Percentiles rank a stretch among this genome's conserved stretches.
These are phyloP conservation scores for Bombylius major DNA, from an alignment of 2,888 invertebrate species.

Conservation along the genomic window DNA sequence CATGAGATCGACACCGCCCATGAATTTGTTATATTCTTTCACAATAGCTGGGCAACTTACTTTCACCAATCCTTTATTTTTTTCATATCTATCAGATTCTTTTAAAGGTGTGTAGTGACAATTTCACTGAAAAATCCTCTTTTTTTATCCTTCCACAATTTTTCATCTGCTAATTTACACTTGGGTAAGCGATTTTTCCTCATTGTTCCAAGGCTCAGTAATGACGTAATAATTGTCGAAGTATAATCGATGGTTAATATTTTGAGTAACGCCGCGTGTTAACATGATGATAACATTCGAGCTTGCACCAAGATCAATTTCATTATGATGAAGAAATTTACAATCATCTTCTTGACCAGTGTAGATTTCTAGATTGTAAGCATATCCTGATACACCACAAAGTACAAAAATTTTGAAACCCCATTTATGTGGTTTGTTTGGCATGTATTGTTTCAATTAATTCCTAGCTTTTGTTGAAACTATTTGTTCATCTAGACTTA, in stretches of 20 bases:
- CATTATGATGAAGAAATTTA: conserved; percentile 10
- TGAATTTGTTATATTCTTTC: conserved; percentile 1
- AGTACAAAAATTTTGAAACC: conserved; percentile 18
- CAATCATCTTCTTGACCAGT: conserved; percentile 10
- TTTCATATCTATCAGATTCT: conserved; percentile 5
- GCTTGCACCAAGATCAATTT: conserved; percentile 7
- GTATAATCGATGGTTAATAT: conserved; percentile 8
- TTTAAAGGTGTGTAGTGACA: neutral
- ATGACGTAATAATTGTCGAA: conserved; percentile 12
- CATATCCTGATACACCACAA: conserved; percentile 16
- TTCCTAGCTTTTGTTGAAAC: conserved; percentile 3
- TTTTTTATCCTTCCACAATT: neutral
- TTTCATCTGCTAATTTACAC: neutral
- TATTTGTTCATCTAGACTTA: conserved; percentile 13
- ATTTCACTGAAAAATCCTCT: neutral
- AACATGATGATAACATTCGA: conserved; percentile 10
- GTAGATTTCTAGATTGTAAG: conserved; percentile 15
- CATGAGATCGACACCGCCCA: conserved; percentile 7
- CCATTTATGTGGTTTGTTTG: conserved; percentile 19
- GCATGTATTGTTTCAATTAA: conserved; percentile 18
- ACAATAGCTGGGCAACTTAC: conserved; percentile 5
- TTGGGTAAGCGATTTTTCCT: no score
- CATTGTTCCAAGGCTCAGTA: neutral
- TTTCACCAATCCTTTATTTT: conserved; percentile 2
- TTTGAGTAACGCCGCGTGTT: conserved; percentile 5